A percentile compares a stretch with the other conserved stretches of the same genome.
These are phyloP conservation scores for Mythimna pallens DNA, from an alignment of 2,888 invertebrate genomes.

Conservation along the genomic window DNA sequence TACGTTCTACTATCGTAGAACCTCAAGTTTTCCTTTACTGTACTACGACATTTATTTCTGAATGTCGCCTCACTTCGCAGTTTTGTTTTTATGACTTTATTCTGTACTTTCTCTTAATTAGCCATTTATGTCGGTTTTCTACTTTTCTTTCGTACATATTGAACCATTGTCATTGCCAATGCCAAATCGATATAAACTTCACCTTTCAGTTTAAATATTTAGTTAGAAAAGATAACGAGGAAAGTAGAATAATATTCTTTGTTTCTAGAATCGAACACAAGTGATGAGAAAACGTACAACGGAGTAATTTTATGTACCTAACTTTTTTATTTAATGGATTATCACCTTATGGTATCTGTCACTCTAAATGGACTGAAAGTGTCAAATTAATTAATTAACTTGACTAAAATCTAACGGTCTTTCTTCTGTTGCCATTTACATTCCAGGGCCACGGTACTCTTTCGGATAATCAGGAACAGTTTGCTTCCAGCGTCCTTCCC, in stretches of 20 bases:
- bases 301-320: not conserved
- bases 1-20: slow-evolving; percentile 37
- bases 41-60: slow-evolving; percentile 22
- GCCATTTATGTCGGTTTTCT: slow-evolving; percentile 15
- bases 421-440: too few relatives aligned
- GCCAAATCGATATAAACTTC: slow-evolving; percentile 25
- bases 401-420: too few relatives aligned
- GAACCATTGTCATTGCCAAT: slow-evolving; percentile 14
- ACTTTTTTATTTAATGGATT: not conserved
- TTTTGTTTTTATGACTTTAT: slow-evolving; percentile 32
- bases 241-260: not conserved
- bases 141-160: not conserved
- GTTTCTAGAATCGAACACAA: not conserved
- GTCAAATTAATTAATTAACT: too few relatives aligned
- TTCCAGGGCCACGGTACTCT: too few relatives aligned
- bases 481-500: too few relatives aligned
- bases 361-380: too few relatives aligned
- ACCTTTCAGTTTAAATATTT: slow-evolving; percentile 15
- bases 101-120: slow-evolving; percentile 12
- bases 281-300: not conserved
- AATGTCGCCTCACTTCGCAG: slow-evolving; percentile 34
- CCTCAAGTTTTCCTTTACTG: slow-evolving; percentile 48
- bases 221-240: not conserved
- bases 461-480: too few relatives aligned
- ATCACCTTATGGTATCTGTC: too few relatives aligned